Percentiles rank a stretch among this genome's conserved stretches.
These are phyloP conservation scores for Gerris lacustris DNA, from an alignment of 2,888 invertebrate genomes.

Conservation along the genomic window DNA sequence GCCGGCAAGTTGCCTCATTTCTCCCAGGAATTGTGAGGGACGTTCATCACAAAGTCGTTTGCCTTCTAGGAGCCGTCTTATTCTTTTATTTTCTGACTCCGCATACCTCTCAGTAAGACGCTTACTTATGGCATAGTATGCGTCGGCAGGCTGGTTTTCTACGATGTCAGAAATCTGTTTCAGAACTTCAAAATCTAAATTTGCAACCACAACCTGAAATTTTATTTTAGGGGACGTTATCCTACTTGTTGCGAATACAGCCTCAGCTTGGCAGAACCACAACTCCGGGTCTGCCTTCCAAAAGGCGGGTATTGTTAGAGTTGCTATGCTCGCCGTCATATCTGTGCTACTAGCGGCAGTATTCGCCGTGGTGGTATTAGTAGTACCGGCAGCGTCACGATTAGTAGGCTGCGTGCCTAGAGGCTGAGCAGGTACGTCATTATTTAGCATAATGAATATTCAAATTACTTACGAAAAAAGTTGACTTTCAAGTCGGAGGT, in stretches of 20 bases:
- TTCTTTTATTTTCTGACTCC: constrained; percentile 13
- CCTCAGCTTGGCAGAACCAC: not conserved
- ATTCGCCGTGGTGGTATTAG: no score
- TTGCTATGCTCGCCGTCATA: not conserved
- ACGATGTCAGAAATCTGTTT: not conserved
- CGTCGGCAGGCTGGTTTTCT: not conserved
- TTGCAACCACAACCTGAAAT: not conserved
- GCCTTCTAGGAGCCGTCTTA: constrained; percentile 25
- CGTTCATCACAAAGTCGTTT: not conserved
- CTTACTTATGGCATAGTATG: not conserved
- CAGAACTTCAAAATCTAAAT: not conserved
- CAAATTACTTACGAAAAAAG: no score
- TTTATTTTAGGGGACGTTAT: not conserved
- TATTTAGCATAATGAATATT: no score
- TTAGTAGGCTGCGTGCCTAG: no score
- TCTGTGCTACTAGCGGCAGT: no score
- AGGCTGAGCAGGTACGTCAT: no score
- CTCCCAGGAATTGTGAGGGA: constrained; percentile 1
- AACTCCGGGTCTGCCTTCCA: constrained; percentile 4
- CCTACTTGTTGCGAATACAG: constrained; percentile 2
- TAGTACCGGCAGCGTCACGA: no score
- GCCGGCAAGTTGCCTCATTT: not conserved
- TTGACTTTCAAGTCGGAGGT: no score
- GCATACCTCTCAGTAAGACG: not conserved
- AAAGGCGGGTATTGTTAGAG: not conserved